Evolutionary conservation across 2,113 vertebrate species (phyloP).

Genomic region (Aleadryas rufinucha): DNA sequence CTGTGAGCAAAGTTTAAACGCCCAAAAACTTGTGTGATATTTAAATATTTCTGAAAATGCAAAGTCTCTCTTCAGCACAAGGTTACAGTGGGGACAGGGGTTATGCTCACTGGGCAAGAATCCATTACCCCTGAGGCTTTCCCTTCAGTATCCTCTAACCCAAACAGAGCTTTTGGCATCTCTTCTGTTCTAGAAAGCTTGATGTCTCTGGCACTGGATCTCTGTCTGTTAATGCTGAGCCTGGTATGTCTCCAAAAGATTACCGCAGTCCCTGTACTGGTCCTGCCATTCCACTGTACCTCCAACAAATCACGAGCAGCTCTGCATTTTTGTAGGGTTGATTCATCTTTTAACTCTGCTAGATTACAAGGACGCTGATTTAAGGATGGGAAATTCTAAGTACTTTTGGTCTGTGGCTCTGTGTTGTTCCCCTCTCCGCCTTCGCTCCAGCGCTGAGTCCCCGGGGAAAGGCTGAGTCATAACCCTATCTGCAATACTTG

Average conservation of each 20-base stretch:
- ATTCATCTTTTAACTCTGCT: slow-evolving; percentile 35
- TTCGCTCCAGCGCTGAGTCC: not conserved
- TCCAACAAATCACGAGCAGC: slow-evolving; percentile 22
- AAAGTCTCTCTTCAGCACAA: not conserved
- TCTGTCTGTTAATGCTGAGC: not conserved
- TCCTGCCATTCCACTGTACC: not conserved
- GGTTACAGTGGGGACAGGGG: not conserved
- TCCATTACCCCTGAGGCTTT: slow-evolving; percentile 23
- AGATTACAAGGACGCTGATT: not conserved
- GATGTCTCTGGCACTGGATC: slow-evolving; percentile 6
- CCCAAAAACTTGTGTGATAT: not conserved
- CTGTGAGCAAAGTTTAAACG: not conserved
- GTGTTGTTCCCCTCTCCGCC: not conserved
- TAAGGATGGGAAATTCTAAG: slow-evolving; percentile 15
- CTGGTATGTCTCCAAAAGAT: slow-evolving; percentile 41
- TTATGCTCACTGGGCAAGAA: not conserved
- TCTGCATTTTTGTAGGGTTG: slow-evolving; percentile 9
- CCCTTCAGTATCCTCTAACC: slow-evolving; percentile 21
- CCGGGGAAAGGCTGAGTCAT: slow-evolving; percentile 53
- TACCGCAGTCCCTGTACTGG: not conserved
- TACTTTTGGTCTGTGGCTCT: not conserved
- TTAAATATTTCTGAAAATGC: not conserved
- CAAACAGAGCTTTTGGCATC: slow-evolving; percentile 45
- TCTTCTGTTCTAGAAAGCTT: slow-evolving; percentile 20
- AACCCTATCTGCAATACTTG: slow-evolving; percentile 11